Conservation (phyloP, 2,888 invertebrate genomes). For the Rhagium mordax region DNA sequence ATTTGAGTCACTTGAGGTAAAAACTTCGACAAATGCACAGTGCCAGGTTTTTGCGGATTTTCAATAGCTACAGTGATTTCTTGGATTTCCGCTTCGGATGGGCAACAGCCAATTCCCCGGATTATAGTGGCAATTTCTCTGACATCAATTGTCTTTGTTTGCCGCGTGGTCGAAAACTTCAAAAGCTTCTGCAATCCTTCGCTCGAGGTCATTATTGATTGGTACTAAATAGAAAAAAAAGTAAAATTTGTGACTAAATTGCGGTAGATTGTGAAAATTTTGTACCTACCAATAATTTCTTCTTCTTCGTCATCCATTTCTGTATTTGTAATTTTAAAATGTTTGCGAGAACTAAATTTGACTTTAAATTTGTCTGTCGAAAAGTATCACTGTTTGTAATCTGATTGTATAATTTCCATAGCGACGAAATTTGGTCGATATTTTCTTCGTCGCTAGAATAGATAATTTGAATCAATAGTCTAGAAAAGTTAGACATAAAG, state of each 20-base stretch:
- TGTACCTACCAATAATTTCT: conserved; percentile 47
- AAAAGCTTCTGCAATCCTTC: conserved; percentile 88
- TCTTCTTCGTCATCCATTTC: conserved; percentile 49
- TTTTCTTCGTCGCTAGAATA: no score
- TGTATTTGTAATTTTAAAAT: background rate
- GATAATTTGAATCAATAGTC: no score
- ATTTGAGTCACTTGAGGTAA: conserved; percentile 86
- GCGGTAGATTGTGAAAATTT: background rate
- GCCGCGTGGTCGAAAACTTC: conserved; percentile 93
- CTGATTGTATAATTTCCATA: background rate
- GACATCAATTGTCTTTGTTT: conserved; percentile 89
- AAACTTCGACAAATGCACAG: conserved; percentile 82
- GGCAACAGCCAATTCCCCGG: conserved; percentile 89
- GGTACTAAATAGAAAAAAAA: conserved; percentile 59
- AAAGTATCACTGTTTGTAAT: background rate
- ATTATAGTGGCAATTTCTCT: conserved; percentile 94
- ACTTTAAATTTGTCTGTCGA: no score
- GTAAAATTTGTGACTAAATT: background rate
- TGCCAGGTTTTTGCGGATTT: conserved; percentile 84
- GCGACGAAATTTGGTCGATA: conserved; percentile 6
- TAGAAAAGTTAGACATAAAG: no score
- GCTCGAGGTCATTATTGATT: conserved; percentile 81
- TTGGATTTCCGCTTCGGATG: conserved; percentile 92
- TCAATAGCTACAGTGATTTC: conserved; percentile 90
- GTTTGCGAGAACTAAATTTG: background rate